phyloP scores from a whole-genome alignment of 2,113 vertebrate species.

The Chinchilla lanigera region DNA sequence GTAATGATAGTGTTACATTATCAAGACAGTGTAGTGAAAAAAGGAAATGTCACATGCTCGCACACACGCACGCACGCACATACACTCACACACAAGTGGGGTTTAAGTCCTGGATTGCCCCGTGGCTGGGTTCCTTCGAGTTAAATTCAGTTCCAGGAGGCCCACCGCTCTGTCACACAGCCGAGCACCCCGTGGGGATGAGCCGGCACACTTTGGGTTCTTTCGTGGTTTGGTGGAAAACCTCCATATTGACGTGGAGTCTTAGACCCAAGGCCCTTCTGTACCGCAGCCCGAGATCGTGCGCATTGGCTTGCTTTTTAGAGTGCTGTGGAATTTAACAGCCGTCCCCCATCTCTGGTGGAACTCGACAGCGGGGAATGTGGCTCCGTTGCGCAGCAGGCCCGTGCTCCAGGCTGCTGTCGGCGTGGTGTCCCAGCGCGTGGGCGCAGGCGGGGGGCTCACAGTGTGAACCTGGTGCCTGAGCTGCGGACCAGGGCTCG shows the following conservation, averaged over 20 bases:
- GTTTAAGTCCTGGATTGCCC: background rate
- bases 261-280: background rate
- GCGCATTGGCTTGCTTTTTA: background rate
- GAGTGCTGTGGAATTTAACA: background rate
- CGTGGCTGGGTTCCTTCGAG: background rate
- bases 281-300: fast-evolving
- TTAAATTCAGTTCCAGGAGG: background rate
- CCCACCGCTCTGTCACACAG: too few species aligned
- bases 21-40: background rate
- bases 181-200: fast-evolving
- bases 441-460: background rate
- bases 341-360: background rate
- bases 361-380: too few species aligned
- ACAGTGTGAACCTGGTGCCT: background rate
- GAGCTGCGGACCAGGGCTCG: background rate
- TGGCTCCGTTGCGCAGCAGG: background rate
- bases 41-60: background rate
- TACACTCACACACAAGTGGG: background rate
- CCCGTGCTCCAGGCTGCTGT: background rate
- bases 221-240: fast-evolving
- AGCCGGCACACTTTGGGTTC: background rate
- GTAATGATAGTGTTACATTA: background rate
- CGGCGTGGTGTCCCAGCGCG: background rate
- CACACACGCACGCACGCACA: too few species aligned
- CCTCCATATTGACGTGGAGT: fast-evolving